Evolutionary conservation across 92 coral and sea anemone species (phyloP).

Genomic region (Muricea muricata): DNA sequence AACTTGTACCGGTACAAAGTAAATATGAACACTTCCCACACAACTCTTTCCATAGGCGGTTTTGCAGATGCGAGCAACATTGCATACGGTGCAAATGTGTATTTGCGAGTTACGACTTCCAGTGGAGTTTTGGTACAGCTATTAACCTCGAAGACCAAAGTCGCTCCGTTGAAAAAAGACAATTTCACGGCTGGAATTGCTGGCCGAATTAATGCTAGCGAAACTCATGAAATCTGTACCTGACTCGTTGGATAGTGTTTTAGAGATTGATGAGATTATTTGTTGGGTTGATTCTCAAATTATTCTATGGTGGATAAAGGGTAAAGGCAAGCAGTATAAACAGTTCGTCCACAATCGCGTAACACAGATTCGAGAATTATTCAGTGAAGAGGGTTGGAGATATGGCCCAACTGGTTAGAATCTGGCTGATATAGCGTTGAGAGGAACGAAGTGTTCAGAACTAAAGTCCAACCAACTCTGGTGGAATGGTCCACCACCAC

Average conservation of each 20-base stretch:
- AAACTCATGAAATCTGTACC: constrained; percentile 35
- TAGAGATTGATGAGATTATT: too few species aligned
- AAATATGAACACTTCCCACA: too few species aligned
- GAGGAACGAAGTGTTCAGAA: constrained; percentile 40
- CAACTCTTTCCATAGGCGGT: too few species aligned
- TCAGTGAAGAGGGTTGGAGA: too few species aligned
- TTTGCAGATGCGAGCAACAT: too few species aligned
- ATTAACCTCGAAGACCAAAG: too few species aligned
- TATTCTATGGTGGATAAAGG: constrained; percentile 59
- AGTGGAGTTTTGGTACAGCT: constrained; percentile 25
- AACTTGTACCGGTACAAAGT: too few species aligned
- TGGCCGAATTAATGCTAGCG: constrained; percentile 54
- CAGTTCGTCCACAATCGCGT: constrained; percentile 46
- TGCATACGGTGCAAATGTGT: too few species aligned
- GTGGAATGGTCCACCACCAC: constrained; percentile 12
- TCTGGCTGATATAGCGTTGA: constrained; percentile 52
- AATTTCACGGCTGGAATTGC: constrained; percentile 57
- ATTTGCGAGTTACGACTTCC: constrained; percentile 38
- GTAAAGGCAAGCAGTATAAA: too few species aligned
- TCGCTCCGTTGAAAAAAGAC: constrained; percentile 60
- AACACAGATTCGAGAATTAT: constrained; percentile 37
- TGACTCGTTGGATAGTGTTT: neutral
- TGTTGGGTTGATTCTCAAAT: too few species aligned
- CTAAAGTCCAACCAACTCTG: too few species aligned
- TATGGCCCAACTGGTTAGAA: constrained; percentile 48